Conservation (phyloP, 2,113 vertebrate species). For the Myrmophylax atrothorax region DNA sequence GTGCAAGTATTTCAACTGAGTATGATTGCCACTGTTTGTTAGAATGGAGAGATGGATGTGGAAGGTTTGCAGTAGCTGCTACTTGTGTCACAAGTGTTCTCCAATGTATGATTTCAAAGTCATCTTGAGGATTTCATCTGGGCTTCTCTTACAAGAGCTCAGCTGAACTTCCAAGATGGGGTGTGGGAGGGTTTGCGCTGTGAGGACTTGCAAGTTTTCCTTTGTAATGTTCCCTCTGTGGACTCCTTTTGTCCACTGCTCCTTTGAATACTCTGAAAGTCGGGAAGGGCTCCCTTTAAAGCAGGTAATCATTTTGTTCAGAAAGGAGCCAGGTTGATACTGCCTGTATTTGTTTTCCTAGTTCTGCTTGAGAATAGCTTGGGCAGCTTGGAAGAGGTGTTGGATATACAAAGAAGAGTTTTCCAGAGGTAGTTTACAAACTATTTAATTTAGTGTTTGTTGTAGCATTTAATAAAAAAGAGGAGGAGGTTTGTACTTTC, state of each 20-base stretch:
- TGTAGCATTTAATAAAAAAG: background rate
- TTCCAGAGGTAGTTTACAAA: background rate
- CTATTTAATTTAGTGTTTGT: background rate
- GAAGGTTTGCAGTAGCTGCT: background rate
- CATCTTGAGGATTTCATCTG: background rate
- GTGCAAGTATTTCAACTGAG: background rate
- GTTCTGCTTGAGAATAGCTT: background rate
- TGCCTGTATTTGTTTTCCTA: background rate
- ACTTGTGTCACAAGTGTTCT: background rate
- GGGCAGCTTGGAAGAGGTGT: background rate
- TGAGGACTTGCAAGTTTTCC: background rate
- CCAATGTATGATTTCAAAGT: background rate
- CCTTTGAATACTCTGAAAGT: background rate
- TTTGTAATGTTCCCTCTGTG: background rate
- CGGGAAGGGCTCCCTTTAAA: background rate
- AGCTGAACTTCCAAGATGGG: background rate
- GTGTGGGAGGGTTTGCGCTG: rapidly evolving
- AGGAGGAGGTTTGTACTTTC: background rate
- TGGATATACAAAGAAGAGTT: background rate
- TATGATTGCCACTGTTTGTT: background rate
- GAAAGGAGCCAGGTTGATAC: background rate
- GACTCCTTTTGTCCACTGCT: background rate
- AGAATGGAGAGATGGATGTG: background rate
- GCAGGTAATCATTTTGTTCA: background rate
- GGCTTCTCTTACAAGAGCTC: background rate